Conservation (phyloP, 1,140 invertebrate genomes). For the Caenorhabditis inopinata region DNA sequence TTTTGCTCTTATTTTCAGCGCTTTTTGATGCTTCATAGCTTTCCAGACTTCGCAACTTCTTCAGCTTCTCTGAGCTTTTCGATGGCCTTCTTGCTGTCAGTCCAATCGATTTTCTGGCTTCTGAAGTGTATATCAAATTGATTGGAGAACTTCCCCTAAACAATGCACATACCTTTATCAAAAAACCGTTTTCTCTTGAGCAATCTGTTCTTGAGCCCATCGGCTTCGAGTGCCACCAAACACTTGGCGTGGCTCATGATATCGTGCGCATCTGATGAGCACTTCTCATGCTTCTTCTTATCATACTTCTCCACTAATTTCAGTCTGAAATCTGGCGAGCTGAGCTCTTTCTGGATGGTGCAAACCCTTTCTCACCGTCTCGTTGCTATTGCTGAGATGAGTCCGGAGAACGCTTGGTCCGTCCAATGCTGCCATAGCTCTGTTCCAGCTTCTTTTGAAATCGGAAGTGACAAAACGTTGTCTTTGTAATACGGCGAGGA, state of each 20-base stretch:
- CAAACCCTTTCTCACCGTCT: not conserved
- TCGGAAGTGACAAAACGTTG: not conserved
- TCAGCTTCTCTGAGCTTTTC: not conserved
- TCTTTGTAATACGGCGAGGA: slow-evolving; percentile 8
- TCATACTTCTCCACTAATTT: slow-evolving; percentile 17
- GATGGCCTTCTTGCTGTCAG: not conserved
- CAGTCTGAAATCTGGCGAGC: slow-evolving; percentile 7
- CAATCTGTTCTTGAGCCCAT: not conserved
- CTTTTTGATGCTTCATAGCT: slow-evolving; percentile 21
- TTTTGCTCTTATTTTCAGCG: not conserved
- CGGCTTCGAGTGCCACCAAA: not conserved
- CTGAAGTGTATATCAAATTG: not conserved
- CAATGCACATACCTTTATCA: not conserved
- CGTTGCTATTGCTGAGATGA: slow-evolving; percentile 40
- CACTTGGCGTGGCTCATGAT: slow-evolving; percentile 42
- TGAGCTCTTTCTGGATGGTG: not conserved
- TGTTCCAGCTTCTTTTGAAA: slow-evolving; percentile 23
- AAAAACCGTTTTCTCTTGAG: not conserved
- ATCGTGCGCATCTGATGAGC: slow-evolving; percentile 35
- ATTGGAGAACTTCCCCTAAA: too few species aligned
- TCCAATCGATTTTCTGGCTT: not conserved
- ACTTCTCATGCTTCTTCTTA: slow-evolving; percentile 31
- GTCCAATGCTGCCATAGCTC: slow-evolving; percentile 41
- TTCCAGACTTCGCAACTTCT: not conserved
- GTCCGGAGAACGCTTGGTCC: slow-evolving; percentile 44